Percentiles rank a stretch among this genome's conserved stretches.
Evolutionary conservation across 2,888 invertebrate genomes (phyloP).

Genomic region (Epiperipatus broadwayi): DNA sequence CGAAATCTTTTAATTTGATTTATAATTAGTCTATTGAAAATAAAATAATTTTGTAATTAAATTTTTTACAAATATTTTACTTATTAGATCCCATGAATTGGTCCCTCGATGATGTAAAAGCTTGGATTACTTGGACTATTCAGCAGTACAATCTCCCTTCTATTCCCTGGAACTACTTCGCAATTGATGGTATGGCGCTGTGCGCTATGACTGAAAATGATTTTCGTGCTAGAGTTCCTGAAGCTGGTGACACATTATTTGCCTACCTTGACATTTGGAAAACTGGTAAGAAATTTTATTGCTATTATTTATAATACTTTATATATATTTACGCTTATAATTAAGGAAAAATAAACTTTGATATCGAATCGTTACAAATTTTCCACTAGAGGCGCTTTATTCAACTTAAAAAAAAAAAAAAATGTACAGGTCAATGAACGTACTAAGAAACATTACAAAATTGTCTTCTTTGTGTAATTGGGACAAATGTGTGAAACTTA

Average conservation of each 20-base stretch:
- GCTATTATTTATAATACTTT: too few relatives aligned
- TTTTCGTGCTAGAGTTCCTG: constrained; percentile 58
- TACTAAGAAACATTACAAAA: too few relatives aligned
- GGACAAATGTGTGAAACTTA: too few relatives aligned
- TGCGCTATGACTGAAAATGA: constrained; percentile 61
- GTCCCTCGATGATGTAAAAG: constrained; percentile 60
- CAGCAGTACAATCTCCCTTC: constrained; percentile 40
- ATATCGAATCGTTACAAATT: too few relatives aligned
- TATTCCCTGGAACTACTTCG: constrained; percentile 35
- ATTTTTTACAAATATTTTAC: constrained; percentile 8
- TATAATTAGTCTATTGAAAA: not conserved
- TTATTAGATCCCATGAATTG: constrained; percentile 64
- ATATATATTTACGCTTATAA: too few relatives aligned
- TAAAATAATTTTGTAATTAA: constrained; percentile 7
- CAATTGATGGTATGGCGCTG: constrained; percentile 55
- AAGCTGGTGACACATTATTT: constrained; percentile 64
- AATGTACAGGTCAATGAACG: too few relatives aligned
- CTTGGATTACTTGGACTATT: constrained; percentile 73
- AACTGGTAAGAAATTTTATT: constrained; percentile 38
- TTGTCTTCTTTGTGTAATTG: too few relatives aligned
- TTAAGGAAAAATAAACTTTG: too few relatives aligned
- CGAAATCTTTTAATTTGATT: constrained; percentile 20
- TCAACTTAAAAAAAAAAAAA: too few relatives aligned
- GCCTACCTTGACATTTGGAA: constrained; percentile 83
- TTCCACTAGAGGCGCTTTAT: too few relatives aligned